These are phyloP conservation scores for Mythimna lalbum DNA, from an alignment of 2,888 invertebrate species.

Conservation along the genomic window DNA sequence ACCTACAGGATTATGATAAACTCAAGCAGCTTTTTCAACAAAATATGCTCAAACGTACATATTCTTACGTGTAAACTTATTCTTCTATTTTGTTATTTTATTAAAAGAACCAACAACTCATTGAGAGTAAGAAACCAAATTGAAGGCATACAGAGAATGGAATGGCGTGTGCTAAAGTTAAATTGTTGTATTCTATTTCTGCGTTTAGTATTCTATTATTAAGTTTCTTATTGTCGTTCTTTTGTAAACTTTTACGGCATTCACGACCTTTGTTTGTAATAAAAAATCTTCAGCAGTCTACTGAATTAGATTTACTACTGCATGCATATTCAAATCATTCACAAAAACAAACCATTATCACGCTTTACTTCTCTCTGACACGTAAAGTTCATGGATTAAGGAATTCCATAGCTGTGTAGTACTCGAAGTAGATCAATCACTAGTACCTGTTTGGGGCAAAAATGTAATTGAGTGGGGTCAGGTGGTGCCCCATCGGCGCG, in stretches of 20 bases:
- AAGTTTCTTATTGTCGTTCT: not conserved
- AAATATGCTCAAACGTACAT: conserved; percentile 49
- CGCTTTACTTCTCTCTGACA: conserved; percentile 18
- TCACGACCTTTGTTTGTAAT: not conserved
- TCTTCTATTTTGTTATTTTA: conserved; percentile 40
- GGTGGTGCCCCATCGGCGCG: conserved; percentile 75
- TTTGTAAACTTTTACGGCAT: not conserved
- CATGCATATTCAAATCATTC: conserved; percentile 1
- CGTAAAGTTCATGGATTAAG: conserved; percentile 33
- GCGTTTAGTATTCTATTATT: conserved; percentile 28
- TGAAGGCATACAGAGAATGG: conserved; percentile 7
- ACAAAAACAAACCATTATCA: conserved; percentile 15
- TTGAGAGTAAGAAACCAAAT: conserved; percentile 21
- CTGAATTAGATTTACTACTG: not conserved
- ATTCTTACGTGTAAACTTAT: conserved; percentile 45
- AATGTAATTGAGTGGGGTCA: conserved; percentile 83
- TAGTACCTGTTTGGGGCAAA: conserved; percentile 75
- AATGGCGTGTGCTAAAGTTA: conserved; percentile 27
- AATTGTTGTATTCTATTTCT: conserved; percentile 37
- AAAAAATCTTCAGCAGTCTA: not conserved
- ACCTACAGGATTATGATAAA: conserved; percentile 71
- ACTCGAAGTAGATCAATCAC: conserved; percentile 77
- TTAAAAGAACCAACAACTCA: conserved; percentile 22
- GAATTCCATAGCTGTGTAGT: conserved; percentile 54
- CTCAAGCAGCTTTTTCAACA: conserved; percentile 56